These are phyloP conservation scores for Danionella dracula DNA, from an alignment of 2,797 vertebrate genomes.

Conservation along the genomic window DNA sequence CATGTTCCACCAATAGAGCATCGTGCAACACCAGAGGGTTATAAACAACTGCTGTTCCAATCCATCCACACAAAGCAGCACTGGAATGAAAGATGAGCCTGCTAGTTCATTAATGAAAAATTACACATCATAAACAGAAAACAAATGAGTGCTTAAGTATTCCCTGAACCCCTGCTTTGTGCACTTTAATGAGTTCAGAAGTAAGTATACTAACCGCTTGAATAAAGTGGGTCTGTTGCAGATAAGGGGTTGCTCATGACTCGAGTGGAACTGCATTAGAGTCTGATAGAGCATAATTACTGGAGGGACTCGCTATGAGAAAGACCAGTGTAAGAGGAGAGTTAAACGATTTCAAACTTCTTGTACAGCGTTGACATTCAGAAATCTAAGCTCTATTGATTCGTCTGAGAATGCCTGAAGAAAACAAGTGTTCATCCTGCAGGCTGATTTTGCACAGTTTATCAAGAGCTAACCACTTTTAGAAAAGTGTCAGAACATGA, in stretches of 20 bases:
- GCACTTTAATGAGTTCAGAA: neutral
- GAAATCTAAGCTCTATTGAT: neutral
- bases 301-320: neutral
- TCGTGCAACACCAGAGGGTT: neutral
- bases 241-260: neutral
- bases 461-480: no score
- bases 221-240: neutral
- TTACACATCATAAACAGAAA: neutral
- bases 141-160: neutral
- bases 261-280: neutral
- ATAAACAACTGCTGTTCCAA: neutral
- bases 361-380: neutral
- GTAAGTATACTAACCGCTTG: neutral
- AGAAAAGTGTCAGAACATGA: no score
- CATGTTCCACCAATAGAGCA: neutral
- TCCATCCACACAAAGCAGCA: neutral
- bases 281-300: neutral
- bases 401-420: neutral
- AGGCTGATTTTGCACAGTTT: no score
- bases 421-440: no score
- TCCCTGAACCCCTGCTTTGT: neutral
- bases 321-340: neutral
- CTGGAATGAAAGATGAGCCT: slow-evolving; percentile 7
- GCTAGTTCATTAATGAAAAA: neutral
- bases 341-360: neutral